These are phyloP conservation scores for Plotosus lineatus DNA, from an alignment of 2,113 vertebrate genomes.

Conservation along the genomic window DNA sequence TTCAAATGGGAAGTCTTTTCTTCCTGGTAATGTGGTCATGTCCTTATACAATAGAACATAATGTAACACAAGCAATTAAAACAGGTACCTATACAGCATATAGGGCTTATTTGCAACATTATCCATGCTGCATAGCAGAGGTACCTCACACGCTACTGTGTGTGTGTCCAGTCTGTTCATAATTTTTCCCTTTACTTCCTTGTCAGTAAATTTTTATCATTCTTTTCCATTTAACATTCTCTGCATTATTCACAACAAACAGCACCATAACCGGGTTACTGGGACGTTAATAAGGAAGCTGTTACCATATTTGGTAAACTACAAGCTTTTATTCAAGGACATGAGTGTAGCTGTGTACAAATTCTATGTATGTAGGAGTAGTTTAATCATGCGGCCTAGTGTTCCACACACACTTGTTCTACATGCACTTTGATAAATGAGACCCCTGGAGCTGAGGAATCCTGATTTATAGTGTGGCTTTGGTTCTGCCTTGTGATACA, in stretches of 20 bases:
- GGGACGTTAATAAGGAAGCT: background rate
- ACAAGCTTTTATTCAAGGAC: background rate
- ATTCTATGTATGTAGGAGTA: background rate
- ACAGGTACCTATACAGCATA: too few species aligned
- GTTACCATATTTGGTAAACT: background rate
- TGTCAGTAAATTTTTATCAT: background rate
- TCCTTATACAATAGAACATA: too few species aligned
- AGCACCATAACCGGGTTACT: background rate
- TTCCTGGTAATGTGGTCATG: too few species aligned
- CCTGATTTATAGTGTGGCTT: background rate
- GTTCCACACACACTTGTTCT: background rate
- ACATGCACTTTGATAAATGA: slow-evolving; percentile 5
- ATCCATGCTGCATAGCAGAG: too few species aligned
- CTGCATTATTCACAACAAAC: background rate
- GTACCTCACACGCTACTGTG: too few species aligned
- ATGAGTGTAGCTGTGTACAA: background rate
- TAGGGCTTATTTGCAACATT: too few species aligned
- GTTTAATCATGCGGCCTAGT: background rate
- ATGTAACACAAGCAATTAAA: too few species aligned
- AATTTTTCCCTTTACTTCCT: too few species aligned
- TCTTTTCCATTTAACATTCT: background rate
- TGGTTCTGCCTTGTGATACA: background rate
- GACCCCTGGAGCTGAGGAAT: background rate
- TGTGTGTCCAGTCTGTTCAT: too few species aligned
- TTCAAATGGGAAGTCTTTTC: too few species aligned